Percentiles rank a stretch among this genome's conserved stretches.
phyloP scores from a whole-genome alignment of 2,888 invertebrate species.

The Pycnomerus fuliginosus region DNA sequence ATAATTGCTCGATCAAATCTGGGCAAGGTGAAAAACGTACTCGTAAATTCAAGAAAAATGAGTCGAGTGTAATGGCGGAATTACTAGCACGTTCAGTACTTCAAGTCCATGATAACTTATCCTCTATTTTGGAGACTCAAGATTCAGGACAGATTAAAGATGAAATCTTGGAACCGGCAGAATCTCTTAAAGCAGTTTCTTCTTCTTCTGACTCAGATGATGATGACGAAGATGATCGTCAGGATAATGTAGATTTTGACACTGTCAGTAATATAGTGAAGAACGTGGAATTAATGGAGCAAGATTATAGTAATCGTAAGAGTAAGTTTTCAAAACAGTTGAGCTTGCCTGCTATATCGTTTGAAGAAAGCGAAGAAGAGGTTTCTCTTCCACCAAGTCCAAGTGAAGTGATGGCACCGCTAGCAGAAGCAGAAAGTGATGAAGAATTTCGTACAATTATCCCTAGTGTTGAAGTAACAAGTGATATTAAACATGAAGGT shows the following conservation, averaged over 20 bases:
- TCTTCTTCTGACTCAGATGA: slow-evolving; percentile 45
- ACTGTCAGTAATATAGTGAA: slow-evolving; percentile 61
- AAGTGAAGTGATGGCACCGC: no score
- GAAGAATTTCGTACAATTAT: slow-evolving; percentile 13
- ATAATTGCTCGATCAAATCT: no score
- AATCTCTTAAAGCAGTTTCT: background rate
- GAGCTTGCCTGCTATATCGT: slow-evolving; percentile 33
- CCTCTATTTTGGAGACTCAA: slow-evolving; percentile 60
- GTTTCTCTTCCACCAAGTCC: background rate
- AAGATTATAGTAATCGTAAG: slow-evolving; percentile 20
- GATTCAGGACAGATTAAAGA: slow-evolving; percentile 48
- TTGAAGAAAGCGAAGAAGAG: slow-evolving; percentile 4
- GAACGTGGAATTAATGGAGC: slow-evolving; percentile 50
- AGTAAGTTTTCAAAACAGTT: slow-evolving; percentile 35
- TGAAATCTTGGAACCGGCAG: slow-evolving; percentile 30
- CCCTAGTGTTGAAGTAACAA: slow-evolving; percentile 33
- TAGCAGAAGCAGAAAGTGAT: slow-evolving; percentile 10
- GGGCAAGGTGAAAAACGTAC: no score
- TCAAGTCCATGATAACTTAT: slow-evolving; percentile 60
- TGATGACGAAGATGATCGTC: slow-evolving; percentile 37
- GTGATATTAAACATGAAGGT: slow-evolving; percentile 34
- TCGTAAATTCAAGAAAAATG: slow-evolving; percentile 53
- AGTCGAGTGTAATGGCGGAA: slow-evolving; percentile 63
- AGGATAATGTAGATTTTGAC: slow-evolving; percentile 51
- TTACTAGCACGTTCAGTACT: slow-evolving; percentile 66